Base-by-base conservation (phyloP, 1,140 invertebrate species). In the Pogonomyrmex barbatus region DNA sequence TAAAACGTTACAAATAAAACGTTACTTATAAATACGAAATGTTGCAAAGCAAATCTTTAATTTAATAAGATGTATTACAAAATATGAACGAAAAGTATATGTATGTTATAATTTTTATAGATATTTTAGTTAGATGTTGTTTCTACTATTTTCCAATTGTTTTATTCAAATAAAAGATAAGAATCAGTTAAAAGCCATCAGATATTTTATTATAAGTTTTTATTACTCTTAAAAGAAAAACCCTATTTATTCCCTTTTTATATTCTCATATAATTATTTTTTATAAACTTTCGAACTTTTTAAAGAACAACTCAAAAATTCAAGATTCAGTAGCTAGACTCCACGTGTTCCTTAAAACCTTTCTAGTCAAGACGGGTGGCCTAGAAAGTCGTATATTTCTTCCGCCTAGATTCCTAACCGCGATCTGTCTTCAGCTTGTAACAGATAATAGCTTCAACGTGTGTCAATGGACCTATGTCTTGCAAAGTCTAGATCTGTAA, bases 371-470 rank as follows among this genome's bases (percentile, higher is more conserved):
- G 86, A 86, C 86, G 90, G 89, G 90, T 92, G 91, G 91, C 85
- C 88, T 73, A 36, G 87, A 91, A 90, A 89, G 87, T 91, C 92
- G 88, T 91, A 93, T 92, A 93, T 93, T 89, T 89, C 77, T 78
- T 14, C 56, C 33, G 75, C 50, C 33, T 30, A 54, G 81, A 76
- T 85, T 81, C 77, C 87, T 65, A 75, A 88, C 39, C 67, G 88
- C 73, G 84, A 88, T 58, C 89, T 90, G 89, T 90, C 89, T 87
- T 90, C 75, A 78, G 63, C 70, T 85, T 79, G 79, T 70, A 81
- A 47, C 52, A 81, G 65, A 81, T 84, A 77, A 76, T 60, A 36
- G 62, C 50, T 52, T 58, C 70, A 85, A 81, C 65, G 52, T 76
- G 14, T 77, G 58, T 86, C 71, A 82, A 70, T 67, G 56, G 47